phyloP scores from a whole-genome alignment of 2,113 vertebrate genomes.

The Crotalus helleri region DNA sequence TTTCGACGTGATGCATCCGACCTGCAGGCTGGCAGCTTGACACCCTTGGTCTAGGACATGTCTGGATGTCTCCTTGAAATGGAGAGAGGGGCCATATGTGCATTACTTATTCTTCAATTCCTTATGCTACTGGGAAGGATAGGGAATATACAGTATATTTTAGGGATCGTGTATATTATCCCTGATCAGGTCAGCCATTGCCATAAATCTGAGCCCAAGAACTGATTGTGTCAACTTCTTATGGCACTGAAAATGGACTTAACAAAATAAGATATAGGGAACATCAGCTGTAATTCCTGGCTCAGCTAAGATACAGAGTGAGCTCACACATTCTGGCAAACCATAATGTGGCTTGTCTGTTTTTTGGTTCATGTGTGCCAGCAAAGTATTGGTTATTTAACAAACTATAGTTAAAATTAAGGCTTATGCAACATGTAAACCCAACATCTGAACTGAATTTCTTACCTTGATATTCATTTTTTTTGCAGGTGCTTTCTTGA shows the following conservation, averaged over 20 bases:
- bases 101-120: background rate
- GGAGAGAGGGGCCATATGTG: background rate
- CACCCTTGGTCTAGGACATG: background rate
- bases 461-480: background rate
- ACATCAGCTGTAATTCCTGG: background rate
- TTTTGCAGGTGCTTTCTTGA: background rate
- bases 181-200: background rate
- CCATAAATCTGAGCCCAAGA: background rate
- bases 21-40: no score
- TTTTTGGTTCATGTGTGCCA: background rate
- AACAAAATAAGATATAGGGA: background rate
- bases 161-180: background rate
- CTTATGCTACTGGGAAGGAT: background rate
- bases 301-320: background rate
- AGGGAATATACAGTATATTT: background rate
- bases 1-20: no score
- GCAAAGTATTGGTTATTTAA: background rate
- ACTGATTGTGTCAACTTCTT: background rate
- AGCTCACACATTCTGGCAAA: background rate
- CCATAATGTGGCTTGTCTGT: background rate
- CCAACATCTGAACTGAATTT: background rate
- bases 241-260: background rate
- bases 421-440: background rate
- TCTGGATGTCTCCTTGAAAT: background rate
- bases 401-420: background rate